Conservation (phyloP, 35 echinoderm and acorn worm genomes). For the Nesometra sesokonis region DNA sequence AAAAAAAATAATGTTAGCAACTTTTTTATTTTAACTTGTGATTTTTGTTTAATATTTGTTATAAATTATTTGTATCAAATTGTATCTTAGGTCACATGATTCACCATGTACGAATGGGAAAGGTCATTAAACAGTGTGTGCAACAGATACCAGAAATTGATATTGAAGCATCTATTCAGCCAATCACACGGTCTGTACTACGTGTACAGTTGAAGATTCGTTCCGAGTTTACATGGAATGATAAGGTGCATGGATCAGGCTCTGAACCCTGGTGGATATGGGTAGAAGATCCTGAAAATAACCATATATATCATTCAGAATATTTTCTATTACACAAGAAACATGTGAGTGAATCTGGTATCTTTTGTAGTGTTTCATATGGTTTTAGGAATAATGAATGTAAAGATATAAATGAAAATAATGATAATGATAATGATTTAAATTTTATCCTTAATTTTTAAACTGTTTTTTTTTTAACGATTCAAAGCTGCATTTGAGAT, state of each 20-base stretch:
- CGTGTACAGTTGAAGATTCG: slow-evolving; percentile 73
- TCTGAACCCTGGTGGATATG: slow-evolving; percentile 99
- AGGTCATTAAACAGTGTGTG: slow-evolving; percentile 56
- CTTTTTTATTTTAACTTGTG: no score
- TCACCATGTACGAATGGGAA: slow-evolving; percentile 65
- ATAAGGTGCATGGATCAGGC: slow-evolving; percentile 70
- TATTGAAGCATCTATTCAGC: slow-evolving; percentile 59
- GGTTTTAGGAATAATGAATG: no score
- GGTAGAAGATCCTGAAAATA: slow-evolving; percentile 96
- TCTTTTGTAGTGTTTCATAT: neutral
- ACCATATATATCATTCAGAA: slow-evolving; percentile 95
- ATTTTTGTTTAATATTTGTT: no score
- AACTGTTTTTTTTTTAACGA: no score
- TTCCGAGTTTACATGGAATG: slow-evolving; percentile 78
- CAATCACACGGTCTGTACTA: slow-evolving; percentile 85
- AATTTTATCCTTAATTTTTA: no score
- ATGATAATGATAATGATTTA: no score
- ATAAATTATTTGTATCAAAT: no score
- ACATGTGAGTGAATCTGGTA: slow-evolving; percentile 44
- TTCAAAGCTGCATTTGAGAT: no score
- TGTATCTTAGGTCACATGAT: slow-evolving; percentile 71
- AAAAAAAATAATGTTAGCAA: no score
- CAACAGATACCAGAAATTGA: slow-evolving; percentile 59
- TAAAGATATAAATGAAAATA: no score
- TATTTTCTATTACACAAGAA: slow-evolving; percentile 94